phyloP scores from a whole-genome alignment of 2,113 vertebrate genomes.

The Heteronetta atricapilla region DNA sequence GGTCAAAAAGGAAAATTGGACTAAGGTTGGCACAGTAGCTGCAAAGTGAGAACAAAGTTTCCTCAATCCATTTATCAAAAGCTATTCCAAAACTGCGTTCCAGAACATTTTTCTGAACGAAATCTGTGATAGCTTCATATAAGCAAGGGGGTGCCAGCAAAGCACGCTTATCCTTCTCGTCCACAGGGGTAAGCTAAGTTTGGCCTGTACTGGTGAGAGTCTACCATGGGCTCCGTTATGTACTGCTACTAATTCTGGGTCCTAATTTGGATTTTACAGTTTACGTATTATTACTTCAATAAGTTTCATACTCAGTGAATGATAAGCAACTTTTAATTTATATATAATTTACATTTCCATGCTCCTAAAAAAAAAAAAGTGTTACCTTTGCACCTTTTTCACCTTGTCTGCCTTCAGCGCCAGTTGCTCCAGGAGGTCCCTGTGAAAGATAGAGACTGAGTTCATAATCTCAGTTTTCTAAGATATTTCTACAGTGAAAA shows the following conservation, averaged over 20 bases:
- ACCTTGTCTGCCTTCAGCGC: constrained; percentile 95
- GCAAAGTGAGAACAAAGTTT: background rate
- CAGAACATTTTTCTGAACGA: background rate
- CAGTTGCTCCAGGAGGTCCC: constrained; percentile 91
- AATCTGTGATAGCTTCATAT: background rate
- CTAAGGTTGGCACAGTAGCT: background rate
- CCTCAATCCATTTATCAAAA: background rate
- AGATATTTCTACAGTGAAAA: background rate
- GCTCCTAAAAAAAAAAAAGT: background rate
- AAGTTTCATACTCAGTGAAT: background rate
- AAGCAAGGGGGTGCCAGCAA: background rate
- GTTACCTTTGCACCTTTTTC: constrained; percentile 98
- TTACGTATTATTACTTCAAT: background rate
- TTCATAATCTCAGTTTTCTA: background rate
- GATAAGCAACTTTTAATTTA: background rate
- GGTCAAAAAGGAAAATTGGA: background rate
- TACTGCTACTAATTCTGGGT: background rate
- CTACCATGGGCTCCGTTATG: background rate
- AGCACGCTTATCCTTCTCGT: background rate
- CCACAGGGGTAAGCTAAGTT: background rate
- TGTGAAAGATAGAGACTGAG: constrained; percentile 57
- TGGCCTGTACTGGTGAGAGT: background rate
- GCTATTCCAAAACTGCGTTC: background rate
- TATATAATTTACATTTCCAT: background rate
- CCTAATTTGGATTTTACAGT: background rate